Evolutionary conservation across 2,113 vertebrate species (phyloP), one percentile per base, ranked within the genome.

Genomic region (Hemiprocne comata): DNA sequence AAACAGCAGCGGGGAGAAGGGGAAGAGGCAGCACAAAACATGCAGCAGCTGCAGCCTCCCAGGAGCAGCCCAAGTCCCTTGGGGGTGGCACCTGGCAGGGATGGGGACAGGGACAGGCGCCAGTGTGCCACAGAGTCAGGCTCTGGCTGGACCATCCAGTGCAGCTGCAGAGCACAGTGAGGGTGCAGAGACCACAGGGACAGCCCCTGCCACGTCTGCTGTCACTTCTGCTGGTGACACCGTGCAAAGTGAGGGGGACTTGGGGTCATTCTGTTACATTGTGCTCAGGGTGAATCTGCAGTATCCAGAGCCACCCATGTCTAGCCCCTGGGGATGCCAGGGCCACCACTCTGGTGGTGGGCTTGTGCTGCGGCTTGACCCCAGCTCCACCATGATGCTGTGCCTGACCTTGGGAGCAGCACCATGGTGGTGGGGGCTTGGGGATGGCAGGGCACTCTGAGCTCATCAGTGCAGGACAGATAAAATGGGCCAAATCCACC

Each of bases 1-100:
- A 92, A 96, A 92, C 96, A 97, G 95, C 75, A 31, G 23, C 28
- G 44, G 55, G 36, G 90, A 81, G 70, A 95, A 87, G 84, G 79
- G 87, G 85, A 46, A 55, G 91, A 88, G 89, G 85, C 89, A 84
- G 93, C 88, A 92, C 67, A 66, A 90, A 96, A 65, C 89, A 90
- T 6, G 71, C 62, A 89, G 82, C 92, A 77, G 89, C 86, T 94
- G 94, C 75, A 85, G 73, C 89, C 50, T 87, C 66, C 28, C 34
- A 86, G 89, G 81, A 81, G 72, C 84, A 81, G 46, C 48, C 42
- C 58, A 4, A 76, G 67, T 55, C 85, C 78, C 90, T 84, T 29
- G 93, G 46, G 76, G 70, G 82, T 66, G 70, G 76, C 62, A 72
- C 44, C 62, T 4, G 26, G 51, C 0, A 1, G 82, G 71, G 71